phyloP scores from a whole-genome alignment of 30 jellyfish, hydroid and myxozoan genomes.

The Hydra vulgaris region DNA sequence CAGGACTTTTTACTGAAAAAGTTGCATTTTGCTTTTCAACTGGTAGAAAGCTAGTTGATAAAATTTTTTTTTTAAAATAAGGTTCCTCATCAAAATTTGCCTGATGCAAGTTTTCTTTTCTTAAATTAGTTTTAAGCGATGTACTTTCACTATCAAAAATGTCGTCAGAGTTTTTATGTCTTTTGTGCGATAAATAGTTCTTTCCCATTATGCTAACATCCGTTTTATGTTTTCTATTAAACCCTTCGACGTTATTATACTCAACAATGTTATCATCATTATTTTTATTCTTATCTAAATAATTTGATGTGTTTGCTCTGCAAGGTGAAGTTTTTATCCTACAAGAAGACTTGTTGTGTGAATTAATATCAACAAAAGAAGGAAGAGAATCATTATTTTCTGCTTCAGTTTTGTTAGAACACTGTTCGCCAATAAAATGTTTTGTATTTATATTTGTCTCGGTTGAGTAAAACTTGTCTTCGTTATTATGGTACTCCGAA shows the following conservation, averaged over 20 bases:
- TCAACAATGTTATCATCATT: slow-evolving; percentile 4
- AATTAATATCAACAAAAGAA: background rate
- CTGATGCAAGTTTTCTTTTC: background rate
- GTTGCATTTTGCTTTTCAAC: background rate
- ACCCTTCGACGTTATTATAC: background rate
- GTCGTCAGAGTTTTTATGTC: slow-evolving; percentile 3
- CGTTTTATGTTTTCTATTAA: slow-evolving; percentile 16
- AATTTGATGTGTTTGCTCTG: background rate
- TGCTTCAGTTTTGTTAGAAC: background rate
- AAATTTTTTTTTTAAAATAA: background rate
- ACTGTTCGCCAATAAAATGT: background rate
- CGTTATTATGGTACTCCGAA: background rate
- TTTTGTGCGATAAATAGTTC: slow-evolving; percentile 13
- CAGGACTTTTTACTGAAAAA: background rate
- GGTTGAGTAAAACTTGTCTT: no score
- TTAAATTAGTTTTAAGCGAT: background rate
- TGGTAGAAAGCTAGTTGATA: background rate
- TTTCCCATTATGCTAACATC: slow-evolving; percentile 40
- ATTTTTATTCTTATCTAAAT: background rate
- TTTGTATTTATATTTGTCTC: background rate
- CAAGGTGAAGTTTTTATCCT: background rate
- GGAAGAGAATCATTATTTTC: background rate
- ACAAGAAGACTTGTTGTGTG: background rate
- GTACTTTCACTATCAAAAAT: slow-evolving; percentile 2
- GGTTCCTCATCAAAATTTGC: background rate